Base-by-base conservation (phyloP, 2,888 invertebrate genomes). In the Erebia ligea region DNA sequence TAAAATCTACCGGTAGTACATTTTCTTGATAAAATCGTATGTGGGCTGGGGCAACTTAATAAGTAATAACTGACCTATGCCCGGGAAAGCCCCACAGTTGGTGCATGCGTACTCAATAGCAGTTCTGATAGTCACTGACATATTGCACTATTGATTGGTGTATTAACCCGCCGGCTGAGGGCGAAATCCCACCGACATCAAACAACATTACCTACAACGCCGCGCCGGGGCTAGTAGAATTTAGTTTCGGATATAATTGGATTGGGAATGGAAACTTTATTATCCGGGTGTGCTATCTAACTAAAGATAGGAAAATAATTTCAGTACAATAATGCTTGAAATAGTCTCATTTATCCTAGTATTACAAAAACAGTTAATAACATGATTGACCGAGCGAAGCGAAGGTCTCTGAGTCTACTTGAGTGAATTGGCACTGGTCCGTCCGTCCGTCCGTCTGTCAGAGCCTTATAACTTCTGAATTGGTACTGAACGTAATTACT, bases 11-110 rank as follows among this genome's bases (percentile, higher is more conserved):
- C 34, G 34, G 34, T 34, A 34, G 34, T 1, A 25, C 34, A 34
- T 8, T 25, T 25, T 15, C 25, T 9, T 34, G n/a, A 34, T 58
- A 54, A 25, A 58, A 17, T 8, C 11, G 61, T 79, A 72, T 77
- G 34, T 5, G 34, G 34, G 34, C 34, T 34, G 34, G 34, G 34
- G 34, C 34, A 34, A 34, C 34, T 34, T 34, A 34, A 34, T 34
- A 34, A 34, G 80, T 73, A 78, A 82, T 85, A 85, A 89, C 89
- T 91, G 90, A 90, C 90, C 91, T 90, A 89, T 85, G 84, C 80
- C 78, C 78, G 82, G 84, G 81, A 77, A 79, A 78, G 80, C 82
- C 83, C 81, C 82, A 34, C 82, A 77, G 78, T 73, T 74, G 84
- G 85, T 89, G 88, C 88, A 90, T 86, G 86, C 88, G 86, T 87